A percentile compares a stretch with the other conserved stretches of the same genome.
These are phyloP conservation scores for Pelosia muscerda DNA, from an alignment of 2,888 invertebrate genomes.

Conservation along the genomic window DNA sequence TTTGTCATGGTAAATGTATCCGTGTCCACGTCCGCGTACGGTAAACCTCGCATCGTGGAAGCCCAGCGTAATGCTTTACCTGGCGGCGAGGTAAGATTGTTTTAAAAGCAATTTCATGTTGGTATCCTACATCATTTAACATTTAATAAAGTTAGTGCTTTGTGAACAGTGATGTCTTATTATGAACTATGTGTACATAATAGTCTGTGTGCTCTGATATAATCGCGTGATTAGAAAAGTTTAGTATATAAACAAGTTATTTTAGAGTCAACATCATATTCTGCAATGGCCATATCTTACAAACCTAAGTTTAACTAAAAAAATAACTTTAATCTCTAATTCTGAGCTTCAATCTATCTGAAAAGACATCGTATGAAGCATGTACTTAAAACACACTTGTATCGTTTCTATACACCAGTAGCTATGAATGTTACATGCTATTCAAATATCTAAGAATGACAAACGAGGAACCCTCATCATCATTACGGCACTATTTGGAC, in stretches of 20 bases:
- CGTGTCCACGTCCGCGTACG: no score
- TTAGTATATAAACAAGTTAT: no score
- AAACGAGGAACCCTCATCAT: slow-evolving; percentile 48
- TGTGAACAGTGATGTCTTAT: background rate
- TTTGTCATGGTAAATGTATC: no score
- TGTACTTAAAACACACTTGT: background rate
- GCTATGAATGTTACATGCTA: slow-evolving; percentile 4
- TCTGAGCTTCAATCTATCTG: background rate
- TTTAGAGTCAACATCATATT: no score
- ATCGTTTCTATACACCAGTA: background rate
- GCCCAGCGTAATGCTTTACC: no score
- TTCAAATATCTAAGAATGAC: slow-evolving; percentile 33
- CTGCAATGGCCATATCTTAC: no score
- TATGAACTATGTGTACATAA: no score
- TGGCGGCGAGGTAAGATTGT: background rate
- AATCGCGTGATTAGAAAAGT: no score
- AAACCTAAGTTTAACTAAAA: no score
- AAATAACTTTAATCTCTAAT: no score
- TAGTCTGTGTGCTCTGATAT: no score
- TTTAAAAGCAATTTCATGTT: slow-evolving; percentile 1
- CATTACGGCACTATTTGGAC: slow-evolving; percentile 35
- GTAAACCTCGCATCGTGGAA: no score
- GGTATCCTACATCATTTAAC: background rate
- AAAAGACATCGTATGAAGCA: background rate
- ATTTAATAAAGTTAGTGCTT: background rate